Base-by-base conservation (phyloP, 2,797 vertebrate genomes). In the Lepilemur septentrionalis region DNA sequence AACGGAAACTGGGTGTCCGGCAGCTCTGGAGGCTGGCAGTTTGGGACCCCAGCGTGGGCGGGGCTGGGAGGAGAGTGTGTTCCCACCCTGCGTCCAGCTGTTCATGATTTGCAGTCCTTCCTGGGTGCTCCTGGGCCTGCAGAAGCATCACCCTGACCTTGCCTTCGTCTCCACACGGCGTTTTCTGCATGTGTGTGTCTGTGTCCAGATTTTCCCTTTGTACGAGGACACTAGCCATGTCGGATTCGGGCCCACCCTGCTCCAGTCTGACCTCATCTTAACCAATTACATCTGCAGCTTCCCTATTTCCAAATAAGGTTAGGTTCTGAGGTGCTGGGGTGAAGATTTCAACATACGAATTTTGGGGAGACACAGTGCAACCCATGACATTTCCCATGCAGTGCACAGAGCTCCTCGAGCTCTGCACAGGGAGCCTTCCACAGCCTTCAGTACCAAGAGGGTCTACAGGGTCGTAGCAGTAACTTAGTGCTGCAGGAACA, bases 161-260 rank as follows among this genome's bases (percentile, higher is more conserved):
- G 0, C 15, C 30, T 46, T 35, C 7, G 1, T 20, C 63, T 22
- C 32, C 76, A 4, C 18, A 13, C 1, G 30, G 30, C 7, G 7
- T 1, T 38, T 18, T 46, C 59, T 2, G 5, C 15, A 2, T 4
- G 12, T 0, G 8, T 46, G n/a, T 35, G 65, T 67, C 18, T 67
- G 59, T 11, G 41, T 17, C 38, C 41, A n/a, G 2, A 4, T 11
- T 38, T 72, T 52, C 78, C 52, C 50, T 10, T 12, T 48, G 14
- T 7, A 15, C 30, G 17, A 61, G 52, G 67, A 48, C 38, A 30
- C 32, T 23, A 4, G 41, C 23, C 52, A 15, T 0, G 10, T n/a
- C 1, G 32, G 38, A 12, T 20, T 4, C 2, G 41, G n/a, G 80
- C 30, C 55, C 52, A 25, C 30, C 20, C 0, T 43, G 7, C 50